phyloP scores from a whole-genome alignment of 2,888 invertebrate genomes.

The Tridacna crocea region DNA sequence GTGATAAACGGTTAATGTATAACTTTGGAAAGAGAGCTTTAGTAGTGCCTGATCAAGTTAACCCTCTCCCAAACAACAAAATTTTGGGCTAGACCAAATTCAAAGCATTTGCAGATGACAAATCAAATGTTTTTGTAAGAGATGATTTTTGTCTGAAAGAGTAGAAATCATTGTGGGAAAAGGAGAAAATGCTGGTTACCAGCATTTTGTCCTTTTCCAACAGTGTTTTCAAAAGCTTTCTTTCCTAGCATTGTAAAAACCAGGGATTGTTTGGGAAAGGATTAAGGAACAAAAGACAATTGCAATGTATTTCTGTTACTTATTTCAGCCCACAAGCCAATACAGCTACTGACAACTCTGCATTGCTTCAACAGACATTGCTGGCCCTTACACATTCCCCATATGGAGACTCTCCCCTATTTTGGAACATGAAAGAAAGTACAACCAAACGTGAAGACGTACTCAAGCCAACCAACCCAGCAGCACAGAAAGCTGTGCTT shows the following conservation, averaged over 20 bases:
- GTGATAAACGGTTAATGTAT: too few species aligned
- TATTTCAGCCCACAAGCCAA: slow-evolving; percentile 28
- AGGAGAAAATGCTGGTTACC: neutral
- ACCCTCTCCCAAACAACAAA: too few species aligned
- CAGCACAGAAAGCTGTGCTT: slow-evolving; percentile 87
- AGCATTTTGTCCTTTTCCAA: neutral
- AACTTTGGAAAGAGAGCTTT: too few species aligned
- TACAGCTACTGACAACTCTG: slow-evolving; percentile 85
- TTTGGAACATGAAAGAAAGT: slow-evolving; percentile 89
- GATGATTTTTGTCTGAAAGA: too few species aligned
- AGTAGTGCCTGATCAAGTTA: too few species aligned
- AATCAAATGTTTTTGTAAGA: too few species aligned
- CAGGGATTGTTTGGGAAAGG: too few species aligned
- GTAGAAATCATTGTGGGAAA: neutral
- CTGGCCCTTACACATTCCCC: slow-evolving; percentile 88
- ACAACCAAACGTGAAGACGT: slow-evolving; percentile 88
- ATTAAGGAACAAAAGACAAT: too few species aligned
- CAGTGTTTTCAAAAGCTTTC: neutral
- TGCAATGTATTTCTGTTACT: neutral
- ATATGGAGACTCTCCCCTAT: slow-evolving; percentile 94
- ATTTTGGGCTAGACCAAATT: too few species aligned
- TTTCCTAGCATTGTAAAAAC: too few species aligned
- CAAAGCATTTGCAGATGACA: too few species aligned
- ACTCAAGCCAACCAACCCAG: slow-evolving; percentile 87
- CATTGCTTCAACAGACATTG: slow-evolving; percentile 88